Evolutionary conservation across 2,797 vertebrate species (phyloP).

Genomic region (Sebastes diploproa): DNA sequence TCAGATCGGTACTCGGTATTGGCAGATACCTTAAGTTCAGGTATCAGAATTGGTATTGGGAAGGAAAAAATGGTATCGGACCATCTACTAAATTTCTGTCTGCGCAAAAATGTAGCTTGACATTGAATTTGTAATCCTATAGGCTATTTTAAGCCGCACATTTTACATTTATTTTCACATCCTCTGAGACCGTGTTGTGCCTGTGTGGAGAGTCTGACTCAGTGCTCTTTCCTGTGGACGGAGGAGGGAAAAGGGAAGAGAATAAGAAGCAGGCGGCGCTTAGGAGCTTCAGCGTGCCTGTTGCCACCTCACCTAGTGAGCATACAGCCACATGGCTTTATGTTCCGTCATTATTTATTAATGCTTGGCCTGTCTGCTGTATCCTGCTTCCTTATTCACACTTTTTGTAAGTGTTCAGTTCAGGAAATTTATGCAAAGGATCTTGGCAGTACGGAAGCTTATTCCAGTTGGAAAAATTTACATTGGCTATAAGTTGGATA

Average conservation of each 20-base stretch:
- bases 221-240: constrained; percentile 53
- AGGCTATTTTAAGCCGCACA: constrained; percentile 29
- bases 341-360: constrained; percentile 60
- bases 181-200: constrained; percentile 27
- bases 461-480: background rate
- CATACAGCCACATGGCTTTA: constrained; percentile 8
- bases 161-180: constrained; percentile 36
- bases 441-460: background rate
- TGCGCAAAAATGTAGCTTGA: background rate
- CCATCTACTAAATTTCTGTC: too few species aligned
- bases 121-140: background rate
- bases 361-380: constrained; percentile 23
- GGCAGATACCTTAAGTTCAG: too few species aligned
- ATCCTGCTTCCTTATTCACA: constrained; percentile 18
- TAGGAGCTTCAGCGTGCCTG: background rate
- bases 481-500: background rate
- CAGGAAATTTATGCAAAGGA: background rate
- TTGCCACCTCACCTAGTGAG: background rate
- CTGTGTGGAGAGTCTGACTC: constrained; percentile 58
- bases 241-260: constrained; percentile 42
- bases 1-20: too few species aligned
- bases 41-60: too few species aligned
- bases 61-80: too few species aligned
- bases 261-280: constrained; percentile 6
- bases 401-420: background rate